Evolutionary conservation across 1,140 invertebrate species (phyloP).

Genomic region (Drosophila bocki): DNA sequence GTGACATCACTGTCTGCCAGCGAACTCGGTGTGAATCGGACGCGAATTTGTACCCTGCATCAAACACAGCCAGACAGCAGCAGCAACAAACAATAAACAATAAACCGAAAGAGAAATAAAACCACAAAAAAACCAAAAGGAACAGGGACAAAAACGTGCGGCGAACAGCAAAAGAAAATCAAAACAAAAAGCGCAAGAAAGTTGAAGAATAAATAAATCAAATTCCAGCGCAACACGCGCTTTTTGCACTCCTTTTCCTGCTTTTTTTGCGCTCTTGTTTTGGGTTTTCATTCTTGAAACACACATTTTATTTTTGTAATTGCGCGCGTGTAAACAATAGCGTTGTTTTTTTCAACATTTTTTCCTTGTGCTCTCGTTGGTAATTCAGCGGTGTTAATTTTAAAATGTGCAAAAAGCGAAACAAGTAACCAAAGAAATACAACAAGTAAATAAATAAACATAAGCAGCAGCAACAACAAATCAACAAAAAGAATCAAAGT

Average conservation of each 20-base stretch:
- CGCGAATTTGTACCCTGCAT: slow-evolving; percentile 1
- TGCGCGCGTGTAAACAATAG: slow-evolving; percentile 36
- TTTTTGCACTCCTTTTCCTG: slow-evolving; percentile 30
- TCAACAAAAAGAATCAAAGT: slow-evolving; percentile 40
- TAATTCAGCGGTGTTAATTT: slow-evolving; percentile 33
- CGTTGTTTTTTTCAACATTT: slow-evolving; percentile 45
- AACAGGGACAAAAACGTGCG: neutral
- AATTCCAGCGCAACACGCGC: slow-evolving; percentile 30
- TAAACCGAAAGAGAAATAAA: slow-evolving; percentile 1
- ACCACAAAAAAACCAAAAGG: no score
- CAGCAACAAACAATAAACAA: slow-evolving; percentile 17
- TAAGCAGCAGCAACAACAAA: slow-evolving; percentile 33
- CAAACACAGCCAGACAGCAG: slow-evolving; percentile 9
- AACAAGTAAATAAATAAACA: slow-evolving; percentile 22
- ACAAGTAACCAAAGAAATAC: slow-evolving; percentile 7
- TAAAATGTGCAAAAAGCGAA: slow-evolving; percentile 27
- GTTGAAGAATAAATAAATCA: slow-evolving; percentile 3
- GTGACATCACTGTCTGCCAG: neutral
- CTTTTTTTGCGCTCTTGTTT: slow-evolving; percentile 16
- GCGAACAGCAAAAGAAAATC: slow-evolving; percentile 7
- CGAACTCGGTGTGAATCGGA: slow-evolving; percentile 5
- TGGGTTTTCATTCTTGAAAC: slow-evolving; percentile 12
- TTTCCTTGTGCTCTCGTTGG: slow-evolving; percentile 53
- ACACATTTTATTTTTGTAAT: slow-evolving; percentile 23
- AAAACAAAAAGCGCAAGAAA: slow-evolving; percentile 29